Base-by-base conservation (phyloP, 2,113 vertebrate genomes). In the Chionodraco myersi region DNA sequence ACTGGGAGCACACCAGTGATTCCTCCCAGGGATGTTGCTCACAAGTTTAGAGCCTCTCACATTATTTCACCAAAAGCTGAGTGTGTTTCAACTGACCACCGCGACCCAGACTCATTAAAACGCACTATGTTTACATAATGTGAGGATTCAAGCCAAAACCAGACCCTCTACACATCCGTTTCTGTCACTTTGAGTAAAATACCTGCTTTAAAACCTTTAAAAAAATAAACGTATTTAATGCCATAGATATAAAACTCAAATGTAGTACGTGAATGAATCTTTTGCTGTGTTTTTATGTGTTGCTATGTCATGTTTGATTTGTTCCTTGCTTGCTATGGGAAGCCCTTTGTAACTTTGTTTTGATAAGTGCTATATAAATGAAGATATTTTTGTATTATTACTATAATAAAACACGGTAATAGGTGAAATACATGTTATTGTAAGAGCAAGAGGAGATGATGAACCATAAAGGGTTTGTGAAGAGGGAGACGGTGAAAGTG, bases 41-140 rank as follows among this genome's bases (percentile, higher is more conserved):
- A 69, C 88, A 88, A 86, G 89, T 87, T 92, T 83, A 79, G 82
- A 92, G 89, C 67, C 84, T 87, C 86, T 82, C 64, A 66, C 82
- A 88, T 80, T 86, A 88, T 90, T 87, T 70, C 75, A 12, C 66
- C 75, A 68, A 91, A 89, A 82, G 90, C 85, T 73, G 89, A 91
- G 89, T 88, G 88, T 88, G 87, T 92, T 87, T 87, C 85, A 92
- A 81, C 68, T 90, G 88, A 90, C 83, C 88, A 76, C 64, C 0
- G 73, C 6, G 87, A 90, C 92, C 88, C 73, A 49, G 87, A 67
- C 88, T 93, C 90, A 92, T 93, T 91, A 92, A 93, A 93, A 93
- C 77, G 60, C 89, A 92, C 89, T 91, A 89, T 87, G 86, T 91
- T 90, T 91, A 84, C 83, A 90, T 87, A 85, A 88, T 92, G 88